Base-by-base conservation (phyloP, 2,113 vertebrate species). In the Condylura cristata region DNA sequence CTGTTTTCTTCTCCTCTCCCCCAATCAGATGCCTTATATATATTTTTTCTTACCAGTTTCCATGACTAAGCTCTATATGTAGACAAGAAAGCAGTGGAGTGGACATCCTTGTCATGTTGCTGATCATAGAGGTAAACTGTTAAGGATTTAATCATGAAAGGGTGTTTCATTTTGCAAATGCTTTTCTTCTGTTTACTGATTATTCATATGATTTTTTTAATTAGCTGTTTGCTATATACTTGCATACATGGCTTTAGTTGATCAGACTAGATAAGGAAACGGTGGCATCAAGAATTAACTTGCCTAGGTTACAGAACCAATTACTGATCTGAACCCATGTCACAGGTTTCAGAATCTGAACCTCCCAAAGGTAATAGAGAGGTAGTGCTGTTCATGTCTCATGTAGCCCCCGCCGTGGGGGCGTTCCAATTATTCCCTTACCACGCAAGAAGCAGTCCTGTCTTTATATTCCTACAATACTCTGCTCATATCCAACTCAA, bases 251-350 rank as follows among this genome's bases (percentile, higher is more conserved):
- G 48, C 48, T 66, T 86, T 32, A 61, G 91, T 89, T n/a, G 93
- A 53, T 94, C 60, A 83, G 34, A 44, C 86, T 12, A 91, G 68
- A 74, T 83, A 86, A 89, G 37, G 56, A 71, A 89, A 70, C 48
- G 2, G 24, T 16, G 78, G 24, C 58, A n/a, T 44, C 41, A 71
- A 86, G 86, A 94, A 83, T 37, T 37, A 68, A 58, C 70, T 91
- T 89, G 80, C 44, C 56, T 32, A 6, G 32, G 48, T 83, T 61
- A 65, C 66, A 56, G 28, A 80, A 26, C n/a, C 34, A 61, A 1
- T 44, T 46, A 66, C 32, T 86, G 13, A 14, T 51, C 80, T 91
- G 79, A 90, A 72, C 34, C 17, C 10, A 41, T 1, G 28, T 86
- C 28, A 51, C 6, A 82, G 10, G 60, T 46, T 90, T 44, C 8